Percentiles rank a stretch among this genome's conserved stretches.
Evolutionary conservation across 2,113 vertebrate genomes (phyloP).

Genomic region (Suncus etruscus): DNA sequence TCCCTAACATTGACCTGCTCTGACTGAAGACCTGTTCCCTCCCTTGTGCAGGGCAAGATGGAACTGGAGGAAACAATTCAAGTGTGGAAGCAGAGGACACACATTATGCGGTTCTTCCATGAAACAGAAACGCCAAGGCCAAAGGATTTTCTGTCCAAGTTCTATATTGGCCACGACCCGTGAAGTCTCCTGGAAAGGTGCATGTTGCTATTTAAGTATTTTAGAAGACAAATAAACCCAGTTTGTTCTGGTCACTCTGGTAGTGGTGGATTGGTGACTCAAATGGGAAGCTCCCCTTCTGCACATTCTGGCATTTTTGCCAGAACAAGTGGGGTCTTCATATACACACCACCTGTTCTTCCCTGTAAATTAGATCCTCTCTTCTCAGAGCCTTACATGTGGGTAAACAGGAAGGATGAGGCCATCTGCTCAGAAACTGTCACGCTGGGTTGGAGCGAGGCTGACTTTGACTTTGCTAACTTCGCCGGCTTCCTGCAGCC

Average conservation of each 20-base stretch:
- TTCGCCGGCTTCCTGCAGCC: background rate
- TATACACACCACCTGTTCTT: conserved; percentile 37
- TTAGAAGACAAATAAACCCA: conserved; percentile 85
- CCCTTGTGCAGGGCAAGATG: conserved; percentile 93
- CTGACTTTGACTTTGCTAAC: background rate
- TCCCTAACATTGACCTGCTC: background rate
- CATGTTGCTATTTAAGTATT: conserved; percentile 70
- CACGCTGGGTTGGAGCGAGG: background rate
- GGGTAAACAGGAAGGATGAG: conserved; percentile 41
- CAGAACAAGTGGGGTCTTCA: background rate
- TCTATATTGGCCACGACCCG: conserved; percentile 93
- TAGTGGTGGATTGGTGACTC: background rate
- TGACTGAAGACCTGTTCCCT: conserved; percentile 30
- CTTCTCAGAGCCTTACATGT: background rate
- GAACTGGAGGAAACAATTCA: conserved; percentile 96
- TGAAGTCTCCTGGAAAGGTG: conserved; percentile 84
- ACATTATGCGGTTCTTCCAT: conserved; percentile 96
- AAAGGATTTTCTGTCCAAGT: conserved; percentile 96
- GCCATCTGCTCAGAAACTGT: conserved; percentile 57
- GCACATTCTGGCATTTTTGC: conserved; percentile 16
- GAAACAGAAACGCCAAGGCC: conserved; percentile 90
- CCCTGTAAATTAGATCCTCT: conserved; percentile 19
- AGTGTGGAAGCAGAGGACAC: conserved; percentile 97
- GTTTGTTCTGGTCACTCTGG: background rate
- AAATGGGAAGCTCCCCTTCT: background rate